Evolutionary conservation across 2,888 invertebrate genomes (phyloP), one percentile per base, ranked within the genome.

Genomic region (Eupelmus urozonus): DNA sequence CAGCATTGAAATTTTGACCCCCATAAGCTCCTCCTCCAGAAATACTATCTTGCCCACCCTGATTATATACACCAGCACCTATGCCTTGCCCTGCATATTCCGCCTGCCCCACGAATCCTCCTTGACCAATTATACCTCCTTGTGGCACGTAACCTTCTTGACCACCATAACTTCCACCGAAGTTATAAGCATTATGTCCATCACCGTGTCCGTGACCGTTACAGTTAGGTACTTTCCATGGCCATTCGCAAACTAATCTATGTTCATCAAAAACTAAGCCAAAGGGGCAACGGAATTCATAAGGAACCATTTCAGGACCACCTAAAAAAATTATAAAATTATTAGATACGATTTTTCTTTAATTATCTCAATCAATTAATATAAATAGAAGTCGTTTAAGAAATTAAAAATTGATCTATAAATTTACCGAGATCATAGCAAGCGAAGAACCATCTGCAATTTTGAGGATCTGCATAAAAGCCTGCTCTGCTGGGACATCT

Each of bases 391-490:
- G 16, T 27, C 2, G 29, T 18, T 1, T 1, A 69, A 60, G 20
- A 25, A 71, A 27, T 63, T 25, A 53, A 1, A 40, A 18, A 57
- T 59, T 42, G 1, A 16, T 29, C 4, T 20, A 34, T 25, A 29
- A n/a, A 49, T 84, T 91, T 92, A 84, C 94, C 94, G 86, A 94
- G 93, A 88, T 95, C 94, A 76, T 94, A 90, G 85, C 96, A 96
- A 27, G 95, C 95, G 89, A 95, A 95, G 92, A 96, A 96, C 95
- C 95, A 95, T 76, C 95, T 92, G 82, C 95, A 95, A 90, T 96
- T 95, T 87, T 94, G 94, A 0, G 95, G 95, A 88, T 96, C 95
- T 0, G 94, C 94, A 86, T 94, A 95, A 87, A 95, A 96, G 78
- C 95, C 95, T 89, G 92, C 92, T 82, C 92, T 91, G 62, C 91